These are phyloP conservation scores for Petromus typicus DNA, from an alignment of 2,113 vertebrate species.

Conservation along the genomic window DNA sequence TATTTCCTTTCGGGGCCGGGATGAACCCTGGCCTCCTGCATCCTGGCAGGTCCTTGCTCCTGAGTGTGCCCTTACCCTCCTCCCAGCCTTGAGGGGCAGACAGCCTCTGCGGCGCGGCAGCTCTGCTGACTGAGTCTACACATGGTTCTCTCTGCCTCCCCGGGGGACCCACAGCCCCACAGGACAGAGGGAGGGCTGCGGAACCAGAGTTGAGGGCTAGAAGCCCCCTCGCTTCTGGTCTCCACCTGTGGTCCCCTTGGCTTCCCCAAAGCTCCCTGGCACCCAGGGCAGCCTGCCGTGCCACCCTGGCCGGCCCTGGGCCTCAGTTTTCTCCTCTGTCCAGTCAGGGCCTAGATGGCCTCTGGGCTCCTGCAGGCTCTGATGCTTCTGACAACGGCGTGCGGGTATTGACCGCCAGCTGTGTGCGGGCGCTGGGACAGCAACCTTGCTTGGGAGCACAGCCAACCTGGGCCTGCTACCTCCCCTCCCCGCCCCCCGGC, in stretches of 20 bases:
- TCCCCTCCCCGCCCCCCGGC: not conserved
- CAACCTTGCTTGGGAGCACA: not conserved
- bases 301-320: not conserved
- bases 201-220: not conserved
- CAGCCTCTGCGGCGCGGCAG: not conserved
- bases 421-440: not conserved
- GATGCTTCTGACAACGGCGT: not conserved
- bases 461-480: not conserved
- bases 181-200: not conserved
- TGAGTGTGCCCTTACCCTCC: not conserved
- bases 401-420: not conserved
- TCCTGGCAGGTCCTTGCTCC: not conserved
- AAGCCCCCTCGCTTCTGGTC: not conserved
- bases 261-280: fast-evolving
- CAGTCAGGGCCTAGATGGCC: not conserved
- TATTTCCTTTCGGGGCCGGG: not conserved
- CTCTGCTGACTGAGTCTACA: not conserved
- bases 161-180: not conserved
- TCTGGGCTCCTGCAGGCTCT: not conserved
- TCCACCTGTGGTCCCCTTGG: fast-evolving
- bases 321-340: not conserved
- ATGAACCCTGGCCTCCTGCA: not conserved
- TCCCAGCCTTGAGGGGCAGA: not conserved
- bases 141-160: not conserved
- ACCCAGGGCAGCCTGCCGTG: fast-evolving